phyloP scores from a whole-genome alignment of 2,113 vertebrate genomes.

The Upupa epops region DNA sequence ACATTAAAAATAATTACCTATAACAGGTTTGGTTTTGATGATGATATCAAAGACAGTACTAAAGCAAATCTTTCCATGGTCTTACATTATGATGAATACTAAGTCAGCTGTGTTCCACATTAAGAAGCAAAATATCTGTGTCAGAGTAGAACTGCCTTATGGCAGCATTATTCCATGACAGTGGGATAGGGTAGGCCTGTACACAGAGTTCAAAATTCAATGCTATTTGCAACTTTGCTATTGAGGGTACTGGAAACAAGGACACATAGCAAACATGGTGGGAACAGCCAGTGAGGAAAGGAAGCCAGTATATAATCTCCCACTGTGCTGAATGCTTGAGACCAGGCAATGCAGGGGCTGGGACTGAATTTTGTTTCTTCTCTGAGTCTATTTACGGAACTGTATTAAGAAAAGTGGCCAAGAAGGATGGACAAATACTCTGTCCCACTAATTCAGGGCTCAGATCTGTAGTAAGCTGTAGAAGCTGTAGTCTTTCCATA shows the following conservation, averaged over 20 bases:
- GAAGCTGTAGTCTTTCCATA: neutral
- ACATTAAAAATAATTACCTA: neutral
- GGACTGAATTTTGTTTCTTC: neutral
- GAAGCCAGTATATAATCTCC: neutral
- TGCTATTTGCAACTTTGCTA: neutral
- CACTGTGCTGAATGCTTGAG: neutral
- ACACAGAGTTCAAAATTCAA: accelerated
- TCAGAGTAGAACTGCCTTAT: neutral
- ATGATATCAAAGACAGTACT: neutral
- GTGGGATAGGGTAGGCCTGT: neutral
- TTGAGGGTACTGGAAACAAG: neutral
- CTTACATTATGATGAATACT: neutral
- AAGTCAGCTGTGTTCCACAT: neutral
- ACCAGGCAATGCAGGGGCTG: neutral
- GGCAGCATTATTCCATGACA: neutral
- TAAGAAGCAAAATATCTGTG: neutral
- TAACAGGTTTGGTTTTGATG: neutral
- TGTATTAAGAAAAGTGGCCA: neutral
- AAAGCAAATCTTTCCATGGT: neutral
- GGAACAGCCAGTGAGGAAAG: neutral
- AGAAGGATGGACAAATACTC: neutral
- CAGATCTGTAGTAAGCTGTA: neutral
- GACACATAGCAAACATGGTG: accelerated
- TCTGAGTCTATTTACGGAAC: neutral
- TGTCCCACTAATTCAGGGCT: neutral